Percentiles rank a stretch among this genome's conserved stretches.
Conservation (phyloP, 2,888 invertebrate genomes). For the Temnothorax rugatulus region DNA sequence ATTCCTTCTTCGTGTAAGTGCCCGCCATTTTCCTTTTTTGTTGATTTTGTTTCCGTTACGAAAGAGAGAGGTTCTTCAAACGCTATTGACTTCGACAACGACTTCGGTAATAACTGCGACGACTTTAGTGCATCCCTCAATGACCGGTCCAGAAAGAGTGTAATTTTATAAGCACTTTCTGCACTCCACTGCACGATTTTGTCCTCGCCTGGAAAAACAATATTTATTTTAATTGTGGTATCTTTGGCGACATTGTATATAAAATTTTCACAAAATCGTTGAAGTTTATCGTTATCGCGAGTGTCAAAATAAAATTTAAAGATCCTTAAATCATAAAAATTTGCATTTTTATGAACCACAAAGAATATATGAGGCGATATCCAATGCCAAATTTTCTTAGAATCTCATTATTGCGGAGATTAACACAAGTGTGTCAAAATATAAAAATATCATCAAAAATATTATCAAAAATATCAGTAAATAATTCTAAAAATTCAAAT, state of each 20-base stretch:
- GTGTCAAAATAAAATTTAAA: not conserved
- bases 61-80: constrained; percentile 21
- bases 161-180: constrained; percentile 17
- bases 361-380: not conserved
- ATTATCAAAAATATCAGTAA: not conserved
- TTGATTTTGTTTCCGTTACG: not conserved
- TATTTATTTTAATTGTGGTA: not conserved
- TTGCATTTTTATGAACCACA: not conserved
- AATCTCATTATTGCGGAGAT: not conserved
- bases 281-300: not conserved
- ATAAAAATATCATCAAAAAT: not conserved
- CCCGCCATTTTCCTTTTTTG: constrained; percentile 81
- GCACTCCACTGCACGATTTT: not conserved
- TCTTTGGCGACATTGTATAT: not conserved
- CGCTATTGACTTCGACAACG: not conserved
- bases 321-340: not conserved
- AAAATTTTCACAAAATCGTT: not conserved
- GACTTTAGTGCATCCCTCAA: not conserved
- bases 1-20: constrained; percentile 84
- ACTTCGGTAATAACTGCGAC: not conserved
- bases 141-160: not conserved
- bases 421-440: not conserved
- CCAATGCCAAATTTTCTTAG: not conserved
- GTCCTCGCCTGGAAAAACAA: constrained; percentile 8
- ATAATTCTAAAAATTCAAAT: not conserved